Conservation (phyloP, 2,113 vertebrate genomes). For the Cyprinodon variegatus region DNA sequence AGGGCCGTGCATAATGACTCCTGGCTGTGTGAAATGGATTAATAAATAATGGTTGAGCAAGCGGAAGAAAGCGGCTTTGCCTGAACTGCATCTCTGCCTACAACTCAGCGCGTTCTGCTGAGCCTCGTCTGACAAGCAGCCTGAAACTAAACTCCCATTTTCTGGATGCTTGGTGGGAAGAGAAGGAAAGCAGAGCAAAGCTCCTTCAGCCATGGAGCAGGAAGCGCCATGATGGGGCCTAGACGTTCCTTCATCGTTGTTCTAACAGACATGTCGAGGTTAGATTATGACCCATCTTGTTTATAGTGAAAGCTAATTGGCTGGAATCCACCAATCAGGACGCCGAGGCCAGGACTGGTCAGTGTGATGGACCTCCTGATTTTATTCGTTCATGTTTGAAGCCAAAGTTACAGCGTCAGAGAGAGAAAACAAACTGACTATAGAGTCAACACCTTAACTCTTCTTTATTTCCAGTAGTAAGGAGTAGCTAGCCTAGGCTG, state of each 20-base stretch:
- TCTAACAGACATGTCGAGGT: constrained; percentile 45
- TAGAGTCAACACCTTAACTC: too few relatives aligned
- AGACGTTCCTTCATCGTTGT: constrained; percentile 25
- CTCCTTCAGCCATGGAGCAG: constrained; percentile 54
- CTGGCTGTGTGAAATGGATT: constrained; percentile 82
- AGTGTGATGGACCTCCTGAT: too few relatives aligned
- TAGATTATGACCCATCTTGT: constrained; percentile 24
- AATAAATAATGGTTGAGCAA: constrained; percentile 77
- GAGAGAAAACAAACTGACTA: too few relatives aligned
- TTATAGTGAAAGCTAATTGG: too few relatives aligned
- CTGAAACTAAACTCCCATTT: constrained; percentile 23
- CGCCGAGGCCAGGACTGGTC: too few relatives aligned
- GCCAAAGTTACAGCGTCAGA: too few relatives aligned
- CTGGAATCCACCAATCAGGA: too few relatives aligned
- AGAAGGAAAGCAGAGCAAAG: constrained; percentile 46
- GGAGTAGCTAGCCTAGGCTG: too few relatives aligned
- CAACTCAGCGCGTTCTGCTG: constrained; percentile 45
- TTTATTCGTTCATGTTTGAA: too few relatives aligned
- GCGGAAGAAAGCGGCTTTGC: constrained; percentile 63
- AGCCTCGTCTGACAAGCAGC: constrained; percentile 52
- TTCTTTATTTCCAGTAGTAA: too few relatives aligned
- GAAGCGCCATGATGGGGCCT: constrained; percentile 45
- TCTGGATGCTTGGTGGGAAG: constrained; percentile 38
- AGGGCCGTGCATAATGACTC: constrained; percentile 79
- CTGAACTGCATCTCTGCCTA: constrained; percentile 50